These are phyloP conservation scores for Leuciscus idus DNA, from an alignment of 2,113 vertebrate species.

Conservation along the genomic window DNA sequence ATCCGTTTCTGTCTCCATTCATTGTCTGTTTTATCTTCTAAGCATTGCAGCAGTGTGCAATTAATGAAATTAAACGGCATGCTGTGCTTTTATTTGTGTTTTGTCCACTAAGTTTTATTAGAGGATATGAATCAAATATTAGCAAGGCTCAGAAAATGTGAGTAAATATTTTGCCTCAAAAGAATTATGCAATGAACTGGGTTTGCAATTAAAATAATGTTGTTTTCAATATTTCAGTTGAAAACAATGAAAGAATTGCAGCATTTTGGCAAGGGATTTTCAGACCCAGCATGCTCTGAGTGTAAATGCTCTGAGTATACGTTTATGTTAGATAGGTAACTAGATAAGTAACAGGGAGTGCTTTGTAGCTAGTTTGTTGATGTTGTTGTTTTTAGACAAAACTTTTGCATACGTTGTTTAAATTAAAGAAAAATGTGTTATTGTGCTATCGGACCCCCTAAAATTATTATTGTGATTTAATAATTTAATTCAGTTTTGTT, in stretches of 20 bases:
- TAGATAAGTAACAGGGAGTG: neutral
- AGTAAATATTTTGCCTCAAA: neutral
- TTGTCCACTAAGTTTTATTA: neutral
- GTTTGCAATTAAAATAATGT: neutral
- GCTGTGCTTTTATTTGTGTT: constrained; percentile 25
- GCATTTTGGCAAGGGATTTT: neutral
- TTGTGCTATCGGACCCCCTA: too few species aligned
- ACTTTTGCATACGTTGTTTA: too few species aligned
- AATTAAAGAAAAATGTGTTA: too few species aligned
- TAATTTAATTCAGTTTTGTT: too few species aligned
- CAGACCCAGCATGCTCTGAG: neutral
- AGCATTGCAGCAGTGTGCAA: neutral
- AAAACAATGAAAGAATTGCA: neutral
- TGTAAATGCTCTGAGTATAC: neutral
- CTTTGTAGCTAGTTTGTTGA: too few species aligned
- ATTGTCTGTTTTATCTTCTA: neutral
- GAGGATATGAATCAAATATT: constrained; percentile 5
- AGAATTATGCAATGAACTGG: neutral
- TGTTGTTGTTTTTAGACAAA: too few species aligned
- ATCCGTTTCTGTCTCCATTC: neutral
- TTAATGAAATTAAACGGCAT: neutral
- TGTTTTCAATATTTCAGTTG: neutral
- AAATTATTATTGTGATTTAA: too few species aligned
- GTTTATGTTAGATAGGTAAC: neutral
- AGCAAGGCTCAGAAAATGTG: neutral